Conservation (phyloP, 2,888 invertebrate genomes). For the Drosophila meridiana region DNA sequence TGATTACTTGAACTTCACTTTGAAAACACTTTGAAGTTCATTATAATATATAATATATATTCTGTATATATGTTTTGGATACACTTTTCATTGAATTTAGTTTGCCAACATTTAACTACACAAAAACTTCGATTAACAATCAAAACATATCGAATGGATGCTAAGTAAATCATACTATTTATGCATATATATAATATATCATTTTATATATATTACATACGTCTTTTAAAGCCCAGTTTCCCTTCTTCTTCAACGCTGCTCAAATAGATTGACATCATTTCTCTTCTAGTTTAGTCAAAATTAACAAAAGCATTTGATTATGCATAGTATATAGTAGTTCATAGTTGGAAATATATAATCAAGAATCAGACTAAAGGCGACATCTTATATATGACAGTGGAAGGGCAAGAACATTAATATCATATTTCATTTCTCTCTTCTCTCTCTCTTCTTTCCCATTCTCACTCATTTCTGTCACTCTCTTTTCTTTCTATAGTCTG, state of each 20-base stretch:
- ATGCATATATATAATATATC: neutral
- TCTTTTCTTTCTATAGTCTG: neutral
- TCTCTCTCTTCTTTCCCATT: neutral
- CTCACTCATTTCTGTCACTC: neutral
- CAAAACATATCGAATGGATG: conserved; percentile 26
- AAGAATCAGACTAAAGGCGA: neutral
- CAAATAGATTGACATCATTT: conserved; percentile 3
- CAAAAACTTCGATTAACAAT: conserved; percentile 41
- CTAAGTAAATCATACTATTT: conserved; percentile 23
- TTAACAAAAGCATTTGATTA: conserved; percentile 28
- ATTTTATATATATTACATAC: neutral
- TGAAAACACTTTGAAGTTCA: neutral
- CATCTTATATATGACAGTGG: neutral
- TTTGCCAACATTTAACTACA: conserved; percentile 55
- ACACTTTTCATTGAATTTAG: conserved; percentile 21
- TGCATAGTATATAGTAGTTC: neutral
- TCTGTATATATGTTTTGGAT: conserved; percentile 4
- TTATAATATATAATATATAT: conserved; percentile 10
- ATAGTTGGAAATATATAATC: neutral
- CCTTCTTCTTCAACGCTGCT: neutral
- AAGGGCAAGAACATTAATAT: no score
- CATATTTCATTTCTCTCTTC: neutral
- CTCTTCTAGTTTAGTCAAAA: conserved; percentile 12
- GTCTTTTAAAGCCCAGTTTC: neutral
- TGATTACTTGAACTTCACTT: neutral